Base-by-base conservation (phyloP, 2,888 invertebrate genomes). In the Erynnis tages region DNA sequence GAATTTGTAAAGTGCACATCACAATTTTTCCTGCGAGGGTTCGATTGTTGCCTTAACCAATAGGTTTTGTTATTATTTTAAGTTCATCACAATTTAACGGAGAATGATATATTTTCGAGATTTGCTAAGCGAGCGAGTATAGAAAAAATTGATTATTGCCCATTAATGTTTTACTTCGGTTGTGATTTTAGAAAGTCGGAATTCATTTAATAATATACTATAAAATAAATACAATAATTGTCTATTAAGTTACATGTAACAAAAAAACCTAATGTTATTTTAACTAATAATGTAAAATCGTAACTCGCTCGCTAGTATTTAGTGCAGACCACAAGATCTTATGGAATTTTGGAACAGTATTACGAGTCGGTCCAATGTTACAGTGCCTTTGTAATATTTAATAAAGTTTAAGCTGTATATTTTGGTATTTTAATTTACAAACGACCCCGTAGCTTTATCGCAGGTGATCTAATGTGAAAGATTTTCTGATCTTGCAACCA, bases 321-420 rank as follows among this genome's bases (percentile, higher is more conserved):
- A 19, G 14, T 13, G 25, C 43, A 37, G 50, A 37, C 25, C 50
- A 35, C 43, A 35, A 41, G 41, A 50, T 44, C 43, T 50, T 61
- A 60, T 58, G 67, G n/a, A n/a, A n/a, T 50, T 61, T 59, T 58
- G 69, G 67, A 71, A 66, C 79, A 78, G 79, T 80, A 79, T 79
- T 81, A 78, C 60, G 60, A 60, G 62, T 57, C 54, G 63, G 65
- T 68, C 66, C 67, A 63, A 69, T 71, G 67, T 71, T 73, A 72
- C 73, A 80, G 83, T 83, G 84, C 83, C 83, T 84, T 79, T 79
- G 72, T 74, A 79, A 76, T 81, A 75, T 79, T 77, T 77, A 80
- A 82, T 83, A 83, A 75, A 81, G 71, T 76, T 75, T 60, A 69
- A 64, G 59, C 65, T 56, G 58, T 52, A 44, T 54, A 44, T 35